phyloP scores from a whole-genome alignment of 2,113 vertebrate species.

The Vireo altiloquus region DNA sequence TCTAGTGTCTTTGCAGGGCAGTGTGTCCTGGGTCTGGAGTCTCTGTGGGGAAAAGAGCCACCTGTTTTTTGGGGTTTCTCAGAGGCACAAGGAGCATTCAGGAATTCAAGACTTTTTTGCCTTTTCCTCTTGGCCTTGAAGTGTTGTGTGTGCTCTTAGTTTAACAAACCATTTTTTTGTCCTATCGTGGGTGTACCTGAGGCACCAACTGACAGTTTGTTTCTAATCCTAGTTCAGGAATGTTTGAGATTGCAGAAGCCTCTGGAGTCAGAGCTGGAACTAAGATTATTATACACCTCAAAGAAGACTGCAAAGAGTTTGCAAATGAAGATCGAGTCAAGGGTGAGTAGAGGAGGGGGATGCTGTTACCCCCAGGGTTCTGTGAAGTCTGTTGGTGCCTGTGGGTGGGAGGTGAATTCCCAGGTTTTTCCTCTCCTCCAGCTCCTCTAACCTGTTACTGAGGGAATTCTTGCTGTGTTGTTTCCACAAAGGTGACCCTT shows the following conservation, averaged over 20 bases:
- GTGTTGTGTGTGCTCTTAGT: not conserved
- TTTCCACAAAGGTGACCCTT: not conserved
- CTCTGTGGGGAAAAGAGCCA: not conserved
- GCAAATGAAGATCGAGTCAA: constrained; percentile 87
- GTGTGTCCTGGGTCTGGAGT: not conserved
- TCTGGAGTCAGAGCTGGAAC: constrained; percentile 88
- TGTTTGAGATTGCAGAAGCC: constrained; percentile 91
- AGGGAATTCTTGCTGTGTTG: not conserved
- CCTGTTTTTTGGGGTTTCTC: not conserved
- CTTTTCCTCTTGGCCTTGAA: not conserved
- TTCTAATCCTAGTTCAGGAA: constrained; percentile 80
- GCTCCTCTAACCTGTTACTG: not conserved
- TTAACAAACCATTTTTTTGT: not conserved
- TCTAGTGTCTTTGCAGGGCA: not conserved
- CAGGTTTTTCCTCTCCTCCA: not conserved
- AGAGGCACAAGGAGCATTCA: not conserved
- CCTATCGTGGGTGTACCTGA: not conserved
- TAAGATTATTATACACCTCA: constrained; percentile 92
- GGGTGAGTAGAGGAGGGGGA: constrained; percentile 71
- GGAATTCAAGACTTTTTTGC: not conserved
- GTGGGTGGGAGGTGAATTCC: not conserved
- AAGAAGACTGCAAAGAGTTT: constrained; percentile 92
- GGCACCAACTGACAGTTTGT: not conserved
- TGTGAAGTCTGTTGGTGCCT: not conserved
- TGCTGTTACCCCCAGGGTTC: not conserved